A percentile compares a stretch with the other conserved stretches of the same genome.
These are phyloP conservation scores for Entosphenus tridentatus DNA, from an alignment of 2,113 vertebrate species.

Conservation along the genomic window DNA sequence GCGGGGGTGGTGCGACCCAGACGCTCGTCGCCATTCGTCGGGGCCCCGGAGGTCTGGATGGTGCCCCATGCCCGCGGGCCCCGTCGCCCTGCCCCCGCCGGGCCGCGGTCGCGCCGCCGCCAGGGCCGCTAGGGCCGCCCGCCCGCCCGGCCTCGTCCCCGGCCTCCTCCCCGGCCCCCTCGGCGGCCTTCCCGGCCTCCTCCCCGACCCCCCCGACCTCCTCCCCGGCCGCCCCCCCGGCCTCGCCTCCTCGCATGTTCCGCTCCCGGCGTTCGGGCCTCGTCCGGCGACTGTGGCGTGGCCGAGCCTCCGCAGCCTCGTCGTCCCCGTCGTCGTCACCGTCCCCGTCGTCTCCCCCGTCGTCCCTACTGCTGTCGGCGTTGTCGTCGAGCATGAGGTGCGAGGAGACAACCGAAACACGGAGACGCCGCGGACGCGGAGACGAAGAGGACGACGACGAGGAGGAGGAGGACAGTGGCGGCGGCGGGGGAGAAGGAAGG, in stretches of 20 bases:
- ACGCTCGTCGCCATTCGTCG: too few relatives aligned
- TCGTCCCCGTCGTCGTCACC: too few relatives aligned
- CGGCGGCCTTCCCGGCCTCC: not conserved
- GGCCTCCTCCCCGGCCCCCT: not conserved
- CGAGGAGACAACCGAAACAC: slow-evolving; percentile 11
- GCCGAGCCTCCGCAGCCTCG: slow-evolving; percentile 11
- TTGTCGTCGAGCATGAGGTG: too few relatives aligned
- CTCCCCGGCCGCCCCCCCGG: not conserved
- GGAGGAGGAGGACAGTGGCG: slow-evolving; percentile 15
- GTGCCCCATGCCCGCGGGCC: too few relatives aligned
- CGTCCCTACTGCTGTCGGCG: too few relatives aligned
- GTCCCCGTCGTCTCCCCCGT: too few relatives aligned
- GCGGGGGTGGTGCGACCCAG: too few relatives aligned
- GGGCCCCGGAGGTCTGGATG: too few relatives aligned
- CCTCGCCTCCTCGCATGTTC: slow-evolving; percentile 18
- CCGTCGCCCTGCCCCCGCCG: too few relatives aligned
- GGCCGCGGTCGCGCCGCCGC: too few relatives aligned
- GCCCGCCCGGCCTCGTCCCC: too few relatives aligned
- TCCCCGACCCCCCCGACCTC: not conserved
- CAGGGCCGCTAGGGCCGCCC: too few relatives aligned
- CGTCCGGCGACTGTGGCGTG: slow-evolving; percentile 19
- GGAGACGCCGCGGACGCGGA: slow-evolving; percentile 74
- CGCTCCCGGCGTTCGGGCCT: slow-evolving; percentile 14
- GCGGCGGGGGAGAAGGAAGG: slow-evolving; percentile 26
- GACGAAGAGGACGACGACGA: slow-evolving; percentile 38